Evolutionary conservation across 2,113 vertebrate genomes (phyloP).

Genomic region (Zosterops borbonicus): DNA sequence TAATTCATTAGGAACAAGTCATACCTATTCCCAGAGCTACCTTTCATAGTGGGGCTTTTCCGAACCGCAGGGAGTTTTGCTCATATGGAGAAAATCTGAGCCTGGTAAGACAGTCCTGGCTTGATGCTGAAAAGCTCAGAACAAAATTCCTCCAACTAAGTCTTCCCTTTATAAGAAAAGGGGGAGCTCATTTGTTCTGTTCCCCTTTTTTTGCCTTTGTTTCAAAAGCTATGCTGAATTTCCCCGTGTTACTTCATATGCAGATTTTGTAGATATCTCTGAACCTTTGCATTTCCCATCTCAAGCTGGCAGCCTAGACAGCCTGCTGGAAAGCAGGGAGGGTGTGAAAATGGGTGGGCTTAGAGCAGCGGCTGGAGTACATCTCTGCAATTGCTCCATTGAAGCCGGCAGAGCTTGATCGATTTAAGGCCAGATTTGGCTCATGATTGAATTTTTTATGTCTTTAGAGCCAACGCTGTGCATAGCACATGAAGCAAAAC

Average conservation of each 20-base stretch:
- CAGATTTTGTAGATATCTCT: background rate
- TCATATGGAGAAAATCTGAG: background rate
- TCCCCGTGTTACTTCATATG: background rate
- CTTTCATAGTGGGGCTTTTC: background rate
- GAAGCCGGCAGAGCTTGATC: background rate
- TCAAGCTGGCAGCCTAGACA: background rate
- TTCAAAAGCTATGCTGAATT: background rate
- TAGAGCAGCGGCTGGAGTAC: background rate
- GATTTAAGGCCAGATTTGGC: constrained; percentile 30
- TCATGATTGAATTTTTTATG: background rate
- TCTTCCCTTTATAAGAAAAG: background rate
- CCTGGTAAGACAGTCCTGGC: background rate
- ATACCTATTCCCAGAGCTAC: background rate
- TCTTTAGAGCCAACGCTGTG: background rate
- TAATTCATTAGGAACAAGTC: constrained; percentile 27
- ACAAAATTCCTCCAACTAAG: background rate
- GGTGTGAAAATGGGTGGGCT: constrained; percentile 32
- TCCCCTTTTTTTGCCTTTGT: background rate
- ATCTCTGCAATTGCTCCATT: background rate
- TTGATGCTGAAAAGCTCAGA: background rate
- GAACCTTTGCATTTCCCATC: background rate
- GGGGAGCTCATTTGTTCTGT: background rate
- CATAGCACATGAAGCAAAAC: constrained; percentile 5
- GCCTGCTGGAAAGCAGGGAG: background rate
- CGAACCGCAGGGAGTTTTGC: background rate